phyloP scores from a whole-genome alignment of 2,797 vertebrate genomes.

The Tamandua tetradactyla region DNA sequence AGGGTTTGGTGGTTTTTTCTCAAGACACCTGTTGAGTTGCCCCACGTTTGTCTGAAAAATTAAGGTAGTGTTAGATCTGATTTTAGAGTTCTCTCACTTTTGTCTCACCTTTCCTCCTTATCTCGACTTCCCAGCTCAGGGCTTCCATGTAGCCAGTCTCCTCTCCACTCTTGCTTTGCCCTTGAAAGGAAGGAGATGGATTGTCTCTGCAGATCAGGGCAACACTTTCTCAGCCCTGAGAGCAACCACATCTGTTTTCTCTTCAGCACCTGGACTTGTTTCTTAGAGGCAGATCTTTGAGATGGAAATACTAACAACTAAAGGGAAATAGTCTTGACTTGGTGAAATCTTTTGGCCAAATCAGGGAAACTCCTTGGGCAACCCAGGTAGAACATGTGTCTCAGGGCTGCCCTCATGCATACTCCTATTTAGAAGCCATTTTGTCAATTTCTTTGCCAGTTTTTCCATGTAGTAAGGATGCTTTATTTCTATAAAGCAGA shows the following conservation, averaged over 20 bases:
- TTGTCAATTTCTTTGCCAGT: constrained; percentile 75
- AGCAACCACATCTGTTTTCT: neutral
- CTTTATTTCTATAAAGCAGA: constrained; percentile 87
- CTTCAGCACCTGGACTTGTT: neutral
- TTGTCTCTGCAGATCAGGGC: neutral
- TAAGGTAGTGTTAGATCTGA: neutral
- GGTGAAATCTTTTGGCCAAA: constrained; percentile 13
- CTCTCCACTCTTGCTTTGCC: neutral
- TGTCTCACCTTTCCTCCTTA: neutral
- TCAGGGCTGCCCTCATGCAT: neutral
- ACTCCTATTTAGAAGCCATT: constrained; percentile 38
- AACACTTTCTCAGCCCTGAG: neutral
- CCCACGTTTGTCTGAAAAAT: neutral
- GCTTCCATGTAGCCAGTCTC: neutral
- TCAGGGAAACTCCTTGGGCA: neutral
- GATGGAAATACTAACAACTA: neutral
- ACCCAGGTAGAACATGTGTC: neutral
- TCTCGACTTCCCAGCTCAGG: neutral
- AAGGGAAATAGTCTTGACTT: constrained; percentile 17
- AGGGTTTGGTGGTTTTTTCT: neutral
- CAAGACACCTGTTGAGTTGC: neutral
- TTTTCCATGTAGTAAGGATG: constrained; percentile 56
- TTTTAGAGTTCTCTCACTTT: neutral
- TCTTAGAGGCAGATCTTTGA: neutral
- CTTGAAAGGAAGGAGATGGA: neutral